Evolutionary conservation across 2,888 invertebrate species (phyloP).

Genomic region (Nasonovia ribisnigri): DNA sequence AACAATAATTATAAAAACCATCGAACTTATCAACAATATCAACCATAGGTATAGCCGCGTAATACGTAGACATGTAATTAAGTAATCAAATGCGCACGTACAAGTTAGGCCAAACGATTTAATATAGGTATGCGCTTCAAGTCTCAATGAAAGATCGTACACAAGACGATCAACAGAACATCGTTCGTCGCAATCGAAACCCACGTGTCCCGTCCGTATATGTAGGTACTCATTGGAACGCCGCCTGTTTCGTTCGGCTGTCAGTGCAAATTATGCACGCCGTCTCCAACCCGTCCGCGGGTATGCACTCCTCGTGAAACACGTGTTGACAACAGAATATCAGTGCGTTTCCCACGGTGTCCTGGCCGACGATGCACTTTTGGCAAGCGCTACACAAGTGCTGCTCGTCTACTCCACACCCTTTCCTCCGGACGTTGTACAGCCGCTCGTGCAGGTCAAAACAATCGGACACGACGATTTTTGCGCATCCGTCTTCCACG

Average conservation of each 20-base stretch:
- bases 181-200: not conserved
- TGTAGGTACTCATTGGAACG: conserved; percentile 40
- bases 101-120: not conserved
- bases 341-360: conserved; percentile 73
- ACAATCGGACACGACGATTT: conserved; percentile 91
- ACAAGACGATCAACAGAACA: not conserved
- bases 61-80: not conserved
- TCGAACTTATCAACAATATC: not conserved
- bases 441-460: conserved; percentile 87
- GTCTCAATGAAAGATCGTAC: not conserved
- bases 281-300: conserved; percentile 70
- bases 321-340: conserved; percentile 91
- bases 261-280: conserved; percentile 65
- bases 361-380: conserved; percentile 59
- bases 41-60: not conserved
- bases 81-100: conserved; percentile 1
- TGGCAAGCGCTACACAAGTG: conserved; percentile 65
- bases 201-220: not conserved
- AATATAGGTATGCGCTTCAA: not conserved
- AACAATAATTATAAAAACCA: conserved; percentile 26
- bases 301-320: conserved; percentile 88
- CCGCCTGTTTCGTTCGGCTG: conserved; percentile 44
- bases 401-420: conserved; percentile 77
- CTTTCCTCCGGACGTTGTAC: conserved; percentile 82
- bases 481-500: conserved; percentile 89